Base-by-base conservation (phyloP, 2,797 vertebrate species). In the Coccyzus lansbergi region DNA sequence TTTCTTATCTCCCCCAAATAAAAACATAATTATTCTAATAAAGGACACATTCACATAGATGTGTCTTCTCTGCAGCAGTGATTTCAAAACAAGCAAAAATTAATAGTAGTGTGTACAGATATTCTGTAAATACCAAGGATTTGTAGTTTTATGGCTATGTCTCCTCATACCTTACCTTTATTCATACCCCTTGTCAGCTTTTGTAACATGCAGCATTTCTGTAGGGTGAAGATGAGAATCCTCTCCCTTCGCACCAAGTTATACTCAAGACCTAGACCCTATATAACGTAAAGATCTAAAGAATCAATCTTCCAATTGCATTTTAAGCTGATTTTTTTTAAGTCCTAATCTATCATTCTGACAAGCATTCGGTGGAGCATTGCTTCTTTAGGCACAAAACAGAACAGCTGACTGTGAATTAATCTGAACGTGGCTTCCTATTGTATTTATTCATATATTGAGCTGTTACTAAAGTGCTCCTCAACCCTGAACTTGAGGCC, bases 221-320 rank as follows among this genome's bases (percentile, higher is more conserved):
- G 78, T 63, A 71, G 88, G 95, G 88, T 40, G 59, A 95, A 46
- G 91, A 91, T 67, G 89, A 83, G 95, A 83, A 89, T 84, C 75
- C 56, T 78, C 75, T 86, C 77, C 69, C 76, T 88, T 97, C 85
- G 56, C 77, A 15, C 78, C 93, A 96, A 96, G 92, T 95, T 95
- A 95, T 91, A 7, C 63, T 59, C 21, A 24, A 76, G 84, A 78
- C 60, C 79, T 55, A 53, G 60, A 59, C 93, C 85, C 63, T 75
- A 88, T 88, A 81, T 88, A 96, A 96, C 36, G 80, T 77, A 80
- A 92, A 65, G 65, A 95, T 83, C 94, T 93, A 94, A 70, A 93
- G 85, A 87, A 95, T 95, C 93, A 90, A 79, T 93, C 94, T 97
- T 96, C 90, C 89, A 92, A 92, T 93, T 95, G 93, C 65, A 83